Base-by-base conservation (phyloP, 35 echinoderm and acorn worm genomes). In the Strongylocentrotus purpuratus region DNA sequence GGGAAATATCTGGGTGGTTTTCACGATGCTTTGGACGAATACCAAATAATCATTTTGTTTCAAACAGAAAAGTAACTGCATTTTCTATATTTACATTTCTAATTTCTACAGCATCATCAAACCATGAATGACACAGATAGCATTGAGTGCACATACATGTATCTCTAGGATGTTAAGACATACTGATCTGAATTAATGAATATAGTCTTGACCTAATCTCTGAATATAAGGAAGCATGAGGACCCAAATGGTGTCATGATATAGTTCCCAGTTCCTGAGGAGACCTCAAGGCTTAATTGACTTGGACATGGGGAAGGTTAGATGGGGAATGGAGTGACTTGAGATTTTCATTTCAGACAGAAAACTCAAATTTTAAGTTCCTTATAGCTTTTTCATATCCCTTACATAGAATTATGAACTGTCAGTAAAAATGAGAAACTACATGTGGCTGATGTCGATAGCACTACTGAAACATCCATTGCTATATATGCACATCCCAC, bases 211-310 rank as follows among this genome's bases (percentile, higher is more conserved):
- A n/a, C 28, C 65, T 28, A 28, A 78, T 78, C 65, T 78, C 22
- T n/a, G 20, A 28, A 28, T 78, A 28, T 22, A 8, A n/a, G 65
- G 65, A 78, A 78, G 20, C 65, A 78, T 78, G 20, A 78, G 20
- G 65, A 78, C 65, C 65, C 65, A 78, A 78, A 78, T 78, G n/a
- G 22, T 78, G 65, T 78, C 65, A 78, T 78, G 65, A 78, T 28
- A 71, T 71, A 71, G 13, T 71, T 71, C 17, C 17, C 18, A 78
- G 65, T 78, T 78, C 65, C 28, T 28, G 28, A 78, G 7, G 28
- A 78, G 65, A 78, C 65, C 65, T 78, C 7, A 22, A 12, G 4
- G 20, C 65, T n/a, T 28, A 78, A 78, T 78, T 78, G 28, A 78
- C 25, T n/a, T 78, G 20, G 65, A 78, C 65, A 28, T 22, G 65